Conservation (phyloP, 1,140 invertebrate genomes). For the Drosophila hydei region DNA sequence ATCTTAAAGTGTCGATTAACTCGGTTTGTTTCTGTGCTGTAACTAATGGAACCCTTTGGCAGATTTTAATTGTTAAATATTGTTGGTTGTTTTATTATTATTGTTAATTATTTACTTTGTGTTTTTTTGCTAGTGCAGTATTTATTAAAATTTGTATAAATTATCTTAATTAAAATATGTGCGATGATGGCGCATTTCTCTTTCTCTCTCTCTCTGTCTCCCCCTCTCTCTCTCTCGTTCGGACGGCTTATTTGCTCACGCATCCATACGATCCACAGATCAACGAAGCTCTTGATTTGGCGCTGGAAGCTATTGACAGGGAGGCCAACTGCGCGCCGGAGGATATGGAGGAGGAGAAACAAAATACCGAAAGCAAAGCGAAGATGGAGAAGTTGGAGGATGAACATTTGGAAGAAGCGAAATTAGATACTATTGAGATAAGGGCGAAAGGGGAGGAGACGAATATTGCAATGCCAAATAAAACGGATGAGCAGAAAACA, state of each 20-base stretch:
- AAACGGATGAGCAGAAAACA: slow-evolving; percentile 68
- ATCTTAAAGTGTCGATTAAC: not conserved
- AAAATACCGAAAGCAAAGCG: slow-evolving; percentile 21
- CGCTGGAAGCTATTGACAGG: slow-evolving; percentile 86
- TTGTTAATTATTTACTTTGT: slow-evolving; percentile 31
- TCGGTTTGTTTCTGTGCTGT: slow-evolving; percentile 15
- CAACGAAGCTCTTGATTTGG: slow-evolving; percentile 86
- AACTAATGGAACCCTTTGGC: slow-evolving; percentile 35
- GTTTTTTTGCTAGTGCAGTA: slow-evolving; percentile 52
- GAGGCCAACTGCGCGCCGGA: slow-evolving; percentile 70
- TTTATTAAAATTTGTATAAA: slow-evolving; percentile 41
- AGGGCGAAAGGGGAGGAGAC: not conserved
- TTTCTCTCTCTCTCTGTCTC: slow-evolving; percentile 36
- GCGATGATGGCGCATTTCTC: slow-evolving; percentile 65
- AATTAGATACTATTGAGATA: slow-evolving; percentile 11
- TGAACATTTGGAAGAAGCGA: slow-evolving; percentile 9
- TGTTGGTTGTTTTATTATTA: slow-evolving; percentile 25
- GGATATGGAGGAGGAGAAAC: slow-evolving; percentile 32
- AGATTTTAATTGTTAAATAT: slow-evolving; percentile 10
- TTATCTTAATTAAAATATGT: slow-evolving; percentile 69
- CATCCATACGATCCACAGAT: slow-evolving; percentile 83
- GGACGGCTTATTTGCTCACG: slow-evolving; percentile 55
- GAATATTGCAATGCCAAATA: slow-evolving; percentile 62
- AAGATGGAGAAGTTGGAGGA: slow-evolving; percentile 30
- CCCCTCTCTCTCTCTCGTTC: slow-evolving; percentile 28